These are phyloP conservation scores for Himalopsyche anomala DNA, from an alignment of 2,888 invertebrate species.

Conservation along the genomic window DNA sequence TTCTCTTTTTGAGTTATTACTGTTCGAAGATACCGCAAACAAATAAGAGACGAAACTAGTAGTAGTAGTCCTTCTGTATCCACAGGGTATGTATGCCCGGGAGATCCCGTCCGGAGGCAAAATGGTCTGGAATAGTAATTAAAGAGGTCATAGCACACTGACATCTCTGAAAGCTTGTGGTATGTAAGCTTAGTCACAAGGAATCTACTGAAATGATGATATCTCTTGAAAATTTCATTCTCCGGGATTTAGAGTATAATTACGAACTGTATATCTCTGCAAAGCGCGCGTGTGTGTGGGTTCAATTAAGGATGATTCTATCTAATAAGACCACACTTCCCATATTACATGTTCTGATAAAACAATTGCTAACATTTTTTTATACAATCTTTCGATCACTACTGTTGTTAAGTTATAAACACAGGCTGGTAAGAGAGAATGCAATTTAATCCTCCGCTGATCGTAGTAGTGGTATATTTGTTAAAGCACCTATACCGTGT, in stretches of 20 bases:
- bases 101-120: constrained; percentile 32
- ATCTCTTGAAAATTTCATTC: constrained; percentile 37
- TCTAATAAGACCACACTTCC: constrained; percentile 17
- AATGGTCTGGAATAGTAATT: constrained; percentile 40
- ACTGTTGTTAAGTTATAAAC: no score
- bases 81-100: not conserved
- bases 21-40: not conserved
- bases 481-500: no score
- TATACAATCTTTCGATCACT: no score
- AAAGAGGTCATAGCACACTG: constrained; percentile 37
- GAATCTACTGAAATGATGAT: constrained; percentile 31
- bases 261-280: not conserved
- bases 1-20: no score
- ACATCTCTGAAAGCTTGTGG: constrained; percentile 5
- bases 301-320: constrained; percentile 7
- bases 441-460: no score
- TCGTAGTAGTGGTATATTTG: no score
- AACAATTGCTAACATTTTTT: no score
- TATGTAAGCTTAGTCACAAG: constrained; percentile 6
- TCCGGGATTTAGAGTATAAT: constrained; percentile 34
- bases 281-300: not conserved
- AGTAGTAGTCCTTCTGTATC: not conserved
- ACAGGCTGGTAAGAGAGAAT: no score
- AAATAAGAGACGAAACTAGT: not conserved
- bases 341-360: not conserved